phyloP scores from a whole-genome alignment of 2,113 vertebrate genomes.

The Cisticola juncidis region DNA sequence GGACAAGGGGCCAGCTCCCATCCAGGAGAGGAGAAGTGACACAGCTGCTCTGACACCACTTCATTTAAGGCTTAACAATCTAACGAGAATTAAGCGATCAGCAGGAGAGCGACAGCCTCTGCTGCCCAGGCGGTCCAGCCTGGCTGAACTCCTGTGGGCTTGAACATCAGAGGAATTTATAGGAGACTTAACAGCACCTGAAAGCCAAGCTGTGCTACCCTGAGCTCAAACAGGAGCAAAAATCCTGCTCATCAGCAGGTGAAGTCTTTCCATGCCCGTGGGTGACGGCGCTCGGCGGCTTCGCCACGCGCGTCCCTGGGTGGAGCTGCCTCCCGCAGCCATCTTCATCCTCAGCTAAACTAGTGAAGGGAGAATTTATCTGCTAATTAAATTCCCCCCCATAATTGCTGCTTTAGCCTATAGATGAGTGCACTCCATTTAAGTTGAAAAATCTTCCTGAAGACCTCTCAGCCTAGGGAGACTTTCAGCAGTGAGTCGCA shows the following conservation, averaged over 20 bases:
- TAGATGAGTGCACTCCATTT: conserved; percentile 71
- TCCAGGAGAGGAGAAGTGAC: not conserved
- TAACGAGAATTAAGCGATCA: conserved; percentile 2
- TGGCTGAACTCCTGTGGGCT: not conserved
- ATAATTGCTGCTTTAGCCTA: conserved; percentile 68
- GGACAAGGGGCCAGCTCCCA: not conserved
- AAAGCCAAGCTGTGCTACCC: not conserved
- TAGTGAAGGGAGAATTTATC: conserved; percentile 49
- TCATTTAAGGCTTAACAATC: conserved; percentile 47
- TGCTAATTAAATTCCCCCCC: conserved; percentile 65
- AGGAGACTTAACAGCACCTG: not conserved
- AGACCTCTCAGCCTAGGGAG: conserved; percentile 35
- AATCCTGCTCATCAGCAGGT: not conserved
- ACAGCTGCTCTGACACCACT: conserved; percentile 16
- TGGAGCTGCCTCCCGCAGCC: not conserved
- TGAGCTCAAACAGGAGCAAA: not conserved
- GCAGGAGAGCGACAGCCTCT: not conserved
- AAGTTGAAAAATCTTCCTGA: conserved; percentile 69
- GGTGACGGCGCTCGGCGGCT: fast-evolving
- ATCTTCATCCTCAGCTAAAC: conserved; percentile 52
- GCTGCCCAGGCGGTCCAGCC: not conserved
- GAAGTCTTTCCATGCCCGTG: fast-evolving
- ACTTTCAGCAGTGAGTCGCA: not conserved
- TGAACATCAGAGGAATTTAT: not conserved
- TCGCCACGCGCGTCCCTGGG: not conserved